A percentile compares a stretch with the other conserved stretches of the same genome.
Conservation (phyloP, 2,113 vertebrate genomes). For the Gadus macrocephalus region DNA sequence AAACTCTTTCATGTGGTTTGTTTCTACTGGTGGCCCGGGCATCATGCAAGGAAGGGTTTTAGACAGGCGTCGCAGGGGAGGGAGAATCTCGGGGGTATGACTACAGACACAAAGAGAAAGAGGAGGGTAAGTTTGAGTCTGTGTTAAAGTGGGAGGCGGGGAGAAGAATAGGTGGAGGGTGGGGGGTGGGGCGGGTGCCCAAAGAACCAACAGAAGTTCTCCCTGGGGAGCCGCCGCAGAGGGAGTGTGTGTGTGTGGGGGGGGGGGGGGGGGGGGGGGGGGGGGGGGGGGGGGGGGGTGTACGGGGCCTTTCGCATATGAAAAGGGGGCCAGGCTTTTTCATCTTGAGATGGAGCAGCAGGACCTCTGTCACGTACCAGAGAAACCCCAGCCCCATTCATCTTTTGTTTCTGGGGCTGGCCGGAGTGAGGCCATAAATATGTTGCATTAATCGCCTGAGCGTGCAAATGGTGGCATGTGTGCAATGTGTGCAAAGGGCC, state of each 20-base stretch:
- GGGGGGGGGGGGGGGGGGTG: conserved; percentile 63
- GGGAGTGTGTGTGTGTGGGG: conserved; percentile 55
- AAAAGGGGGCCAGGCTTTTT: conserved; percentile 69
- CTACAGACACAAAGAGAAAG: conserved; percentile 25
- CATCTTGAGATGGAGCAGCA: conserved; percentile 66
- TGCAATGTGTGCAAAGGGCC: conserved; percentile 10
- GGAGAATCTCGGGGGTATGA: conserved; percentile 54
- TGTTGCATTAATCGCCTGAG: conserved; percentile 44
- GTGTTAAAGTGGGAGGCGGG: conserved; percentile 43
- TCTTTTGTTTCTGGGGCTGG: conserved; percentile 60
- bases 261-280: conserved; percentile 63
- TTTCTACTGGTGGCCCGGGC: conserved; percentile 7
- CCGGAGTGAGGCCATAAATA: conserved; percentile 64
- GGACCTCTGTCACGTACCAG: conserved; percentile 64
- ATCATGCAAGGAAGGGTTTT: conserved; percentile 26
- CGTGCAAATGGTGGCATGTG: conserved; percentile 44
- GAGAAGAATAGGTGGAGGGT: conserved; percentile 55
- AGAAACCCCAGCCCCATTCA: conserved; percentile 64
- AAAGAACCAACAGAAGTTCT: conserved; percentile 72
- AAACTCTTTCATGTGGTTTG: not conserved
- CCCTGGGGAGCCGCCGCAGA: conserved; percentile 68
- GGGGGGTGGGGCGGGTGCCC: conserved; percentile 52
- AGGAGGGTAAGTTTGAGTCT: conserved; percentile 57
- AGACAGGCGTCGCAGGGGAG: conserved; percentile 32
- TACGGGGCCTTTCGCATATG: conserved; percentile 61